Conservation (phyloP, 2,113 vertebrate genomes). For the Dermatemys mawii region DNA sequence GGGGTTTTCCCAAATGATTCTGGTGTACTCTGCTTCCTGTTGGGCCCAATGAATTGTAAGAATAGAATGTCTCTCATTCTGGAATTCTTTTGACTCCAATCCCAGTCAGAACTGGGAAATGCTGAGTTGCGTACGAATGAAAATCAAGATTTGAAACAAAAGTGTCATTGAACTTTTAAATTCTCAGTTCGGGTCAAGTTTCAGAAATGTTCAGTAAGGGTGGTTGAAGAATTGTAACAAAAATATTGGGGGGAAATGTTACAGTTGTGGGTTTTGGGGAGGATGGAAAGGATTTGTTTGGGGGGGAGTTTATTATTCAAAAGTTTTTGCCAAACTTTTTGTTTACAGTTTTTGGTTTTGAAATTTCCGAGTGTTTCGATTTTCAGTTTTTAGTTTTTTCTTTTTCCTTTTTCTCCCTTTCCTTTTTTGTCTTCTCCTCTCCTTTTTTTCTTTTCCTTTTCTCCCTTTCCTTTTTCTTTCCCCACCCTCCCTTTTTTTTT, state of each 20-base stretch:
- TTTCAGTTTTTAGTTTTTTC: not conserved
- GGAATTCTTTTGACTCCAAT: not conserved
- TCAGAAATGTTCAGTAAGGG: not conserved
- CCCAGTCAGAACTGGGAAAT: not conserved
- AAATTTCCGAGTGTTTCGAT: not conserved
- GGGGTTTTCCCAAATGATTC: not conserved
- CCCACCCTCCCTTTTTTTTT: not conserved
- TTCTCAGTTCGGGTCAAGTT: not conserved
- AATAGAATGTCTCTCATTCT: not conserved
- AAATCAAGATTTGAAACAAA: not conserved
- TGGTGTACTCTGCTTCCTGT: not conserved
- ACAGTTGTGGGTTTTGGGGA: not conserved
- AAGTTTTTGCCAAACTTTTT: not conserved
- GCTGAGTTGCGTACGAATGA: not conserved
- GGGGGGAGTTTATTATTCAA: not conserved
- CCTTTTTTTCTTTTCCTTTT: not conserved
- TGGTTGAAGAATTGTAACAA: not conserved
- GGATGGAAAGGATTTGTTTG: not conserved
- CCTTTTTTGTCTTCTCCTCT: too few relatives aligned
- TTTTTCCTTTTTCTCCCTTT: not conserved
- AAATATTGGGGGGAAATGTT: accelerated
- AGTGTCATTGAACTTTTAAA: not conserved
- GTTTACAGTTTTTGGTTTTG: not conserved
- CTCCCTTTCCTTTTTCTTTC: not conserved
- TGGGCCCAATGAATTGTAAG: not conserved